Percentiles rank a stretch among this genome's conserved stretches.
These are phyloP conservation scores for Propithecus perrieri DNA, from an alignment of 2,797 vertebrate species.

Conservation along the genomic window DNA sequence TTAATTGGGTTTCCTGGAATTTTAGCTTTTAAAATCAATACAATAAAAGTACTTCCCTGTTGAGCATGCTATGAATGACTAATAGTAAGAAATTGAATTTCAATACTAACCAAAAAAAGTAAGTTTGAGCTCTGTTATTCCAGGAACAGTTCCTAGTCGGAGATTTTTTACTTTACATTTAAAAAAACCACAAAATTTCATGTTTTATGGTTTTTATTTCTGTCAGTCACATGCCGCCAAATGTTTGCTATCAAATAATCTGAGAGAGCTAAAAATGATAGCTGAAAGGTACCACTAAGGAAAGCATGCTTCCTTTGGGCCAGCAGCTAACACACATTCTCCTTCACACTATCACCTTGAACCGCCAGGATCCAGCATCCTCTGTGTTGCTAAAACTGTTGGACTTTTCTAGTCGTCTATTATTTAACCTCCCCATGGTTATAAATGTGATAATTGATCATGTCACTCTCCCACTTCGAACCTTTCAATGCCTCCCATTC, in stretches of 20 bases:
- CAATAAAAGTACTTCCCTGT: background rate
- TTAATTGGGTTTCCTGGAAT: background rate
- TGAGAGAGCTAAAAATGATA: constrained; percentile 3
- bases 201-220: background rate
- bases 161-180: background rate
- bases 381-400: background rate
- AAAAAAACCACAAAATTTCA: background rate
- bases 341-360: background rate
- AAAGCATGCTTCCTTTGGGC: background rate
- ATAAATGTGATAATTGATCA: background rate
- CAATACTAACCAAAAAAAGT: background rate
- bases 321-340: background rate
- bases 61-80: background rate
- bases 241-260: background rate
- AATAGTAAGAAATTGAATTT: background rate
- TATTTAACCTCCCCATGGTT: background rate
- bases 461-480: background rate
- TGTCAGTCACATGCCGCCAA: background rate
- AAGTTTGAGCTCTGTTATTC: background rate
- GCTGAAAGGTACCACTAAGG: background rate
- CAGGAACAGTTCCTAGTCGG: background rate
- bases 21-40: constrained; percentile 14
- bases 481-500: background rate
- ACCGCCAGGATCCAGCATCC: background rate
- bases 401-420: background rate